A percentile compares a stretch with the other conserved stretches of the same genome.
Evolutionary conservation across 2,113 vertebrate genomes (phyloP).

Genomic region (Meles meles): DNA sequence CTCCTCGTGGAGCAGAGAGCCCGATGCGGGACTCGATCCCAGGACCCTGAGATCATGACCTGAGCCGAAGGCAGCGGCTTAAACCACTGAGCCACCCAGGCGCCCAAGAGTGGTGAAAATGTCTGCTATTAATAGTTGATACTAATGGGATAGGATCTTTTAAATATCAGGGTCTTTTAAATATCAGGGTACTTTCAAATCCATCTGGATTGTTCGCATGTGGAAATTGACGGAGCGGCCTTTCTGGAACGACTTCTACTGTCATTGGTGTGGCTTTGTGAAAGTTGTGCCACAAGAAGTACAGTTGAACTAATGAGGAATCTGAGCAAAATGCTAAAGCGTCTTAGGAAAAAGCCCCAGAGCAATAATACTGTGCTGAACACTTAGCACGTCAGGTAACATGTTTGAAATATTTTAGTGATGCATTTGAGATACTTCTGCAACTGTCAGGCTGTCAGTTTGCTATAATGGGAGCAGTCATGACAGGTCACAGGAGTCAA

Average conservation of each 20-base stretch:
- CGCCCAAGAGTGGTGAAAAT: background rate
- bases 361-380: background rate
- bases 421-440: background rate
- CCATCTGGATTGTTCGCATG: background rate
- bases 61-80: no score
- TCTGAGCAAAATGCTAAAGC: background rate
- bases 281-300: background rate
- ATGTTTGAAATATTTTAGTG: slow-evolving; percentile 10
- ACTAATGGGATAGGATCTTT: background rate
- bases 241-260: background rate
- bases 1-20: no score
- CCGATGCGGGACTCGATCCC: no score
- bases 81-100: no score
- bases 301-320: background rate
- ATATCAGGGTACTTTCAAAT: background rate
- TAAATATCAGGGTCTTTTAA: background rate
- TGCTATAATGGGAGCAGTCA: background rate
- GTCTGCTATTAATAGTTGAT: background rate
- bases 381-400: background rate
- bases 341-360: background rate
- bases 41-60: no score
- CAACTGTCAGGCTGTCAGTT: background rate
- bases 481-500: background rate
- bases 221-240: background rate
- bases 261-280: background rate